phyloP scores from a whole-genome alignment of 2,888 invertebrate species.

The Nomada fucata region DNA sequence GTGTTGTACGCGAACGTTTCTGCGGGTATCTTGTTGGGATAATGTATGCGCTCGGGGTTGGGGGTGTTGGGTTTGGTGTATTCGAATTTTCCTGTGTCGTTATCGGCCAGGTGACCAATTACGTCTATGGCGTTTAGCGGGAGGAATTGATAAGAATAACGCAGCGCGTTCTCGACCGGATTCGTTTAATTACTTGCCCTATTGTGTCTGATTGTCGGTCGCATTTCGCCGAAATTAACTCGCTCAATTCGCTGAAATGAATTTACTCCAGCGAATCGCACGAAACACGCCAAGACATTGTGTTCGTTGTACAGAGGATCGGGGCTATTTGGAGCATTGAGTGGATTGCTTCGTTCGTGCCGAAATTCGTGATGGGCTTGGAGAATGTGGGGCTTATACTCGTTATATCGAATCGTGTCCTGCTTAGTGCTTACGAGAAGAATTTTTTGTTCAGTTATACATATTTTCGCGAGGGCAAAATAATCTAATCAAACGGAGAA shows the following conservation, averaged over 20 bases:
- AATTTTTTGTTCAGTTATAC: too few relatives aligned
- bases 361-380: too few relatives aligned
- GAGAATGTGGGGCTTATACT: too few relatives aligned
- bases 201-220: conserved; percentile 10
- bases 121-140: conserved; percentile 17
- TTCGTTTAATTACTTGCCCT: conserved; percentile 36
- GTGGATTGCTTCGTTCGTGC: not conserved
- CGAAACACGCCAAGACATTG: not conserved
- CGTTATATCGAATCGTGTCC: too few relatives aligned
- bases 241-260: conserved; percentile 13
- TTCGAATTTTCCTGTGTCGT: conserved; percentile 27
- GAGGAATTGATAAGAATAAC: not conserved
- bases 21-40: not conserved
- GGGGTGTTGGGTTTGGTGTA: conserved; percentile 20
- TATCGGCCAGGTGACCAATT: conserved; percentile 38
- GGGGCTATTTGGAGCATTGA: not conserved
- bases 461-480: too few relatives aligned
- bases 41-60: conserved; percentile 12
- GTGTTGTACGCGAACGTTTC: not conserved
- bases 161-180: not conserved
- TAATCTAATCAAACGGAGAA: too few relatives aligned
- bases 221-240: conserved; percentile 2
- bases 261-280: not conserved
- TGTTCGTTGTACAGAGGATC: not conserved
- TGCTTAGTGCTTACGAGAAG: too few relatives aligned